These are phyloP conservation scores for Altica lythri DNA, from an alignment of 2,888 invertebrate species.

Conservation along the genomic window DNA sequence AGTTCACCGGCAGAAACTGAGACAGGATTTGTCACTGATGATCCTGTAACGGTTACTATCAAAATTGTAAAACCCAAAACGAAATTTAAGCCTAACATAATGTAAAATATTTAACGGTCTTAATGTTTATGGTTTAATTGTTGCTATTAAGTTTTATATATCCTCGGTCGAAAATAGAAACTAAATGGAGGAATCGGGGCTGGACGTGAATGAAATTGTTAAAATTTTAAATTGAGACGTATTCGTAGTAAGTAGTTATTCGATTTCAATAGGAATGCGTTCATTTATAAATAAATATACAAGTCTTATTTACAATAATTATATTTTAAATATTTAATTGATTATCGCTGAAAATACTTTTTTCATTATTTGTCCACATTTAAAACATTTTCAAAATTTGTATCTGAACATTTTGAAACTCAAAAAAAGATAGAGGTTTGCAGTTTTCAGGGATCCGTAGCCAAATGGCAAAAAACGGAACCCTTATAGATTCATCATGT, in stretches of 20 bases:
- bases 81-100: constrained; percentile 43
- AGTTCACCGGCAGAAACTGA: constrained; percentile 69
- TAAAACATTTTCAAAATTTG: too few species aligned
- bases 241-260: constrained; percentile 51
- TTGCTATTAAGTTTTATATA: constrained; percentile 49
- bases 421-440: too few species aligned
- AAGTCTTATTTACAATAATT: too few species aligned
- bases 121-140: constrained; percentile 30
- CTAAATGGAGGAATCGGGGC: constrained; percentile 52
- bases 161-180: constrained; percentile 55
- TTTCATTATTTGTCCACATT: too few species aligned
- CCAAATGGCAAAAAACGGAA: too few species aligned
- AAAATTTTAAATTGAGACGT: constrained; percentile 11
- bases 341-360: too few species aligned
- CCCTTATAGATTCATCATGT: too few species aligned
- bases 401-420: too few species aligned
- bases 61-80: constrained; percentile 38
- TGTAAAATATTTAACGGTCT: constrained; percentile 29
- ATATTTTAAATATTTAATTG: too few species aligned
- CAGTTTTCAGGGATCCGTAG: too few species aligned
- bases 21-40: constrained; percentile 38
- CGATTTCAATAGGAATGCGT: constrained; percentile 30
- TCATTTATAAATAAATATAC: too few species aligned
- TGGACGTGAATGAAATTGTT: constrained; percentile 51
- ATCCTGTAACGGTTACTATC: constrained; percentile 35